A percentile compares a stretch with the other conserved stretches of the same genome.
phyloP scores from a whole-genome alignment of 2,113 vertebrate genomes.

The Lepus americanus region DNA sequence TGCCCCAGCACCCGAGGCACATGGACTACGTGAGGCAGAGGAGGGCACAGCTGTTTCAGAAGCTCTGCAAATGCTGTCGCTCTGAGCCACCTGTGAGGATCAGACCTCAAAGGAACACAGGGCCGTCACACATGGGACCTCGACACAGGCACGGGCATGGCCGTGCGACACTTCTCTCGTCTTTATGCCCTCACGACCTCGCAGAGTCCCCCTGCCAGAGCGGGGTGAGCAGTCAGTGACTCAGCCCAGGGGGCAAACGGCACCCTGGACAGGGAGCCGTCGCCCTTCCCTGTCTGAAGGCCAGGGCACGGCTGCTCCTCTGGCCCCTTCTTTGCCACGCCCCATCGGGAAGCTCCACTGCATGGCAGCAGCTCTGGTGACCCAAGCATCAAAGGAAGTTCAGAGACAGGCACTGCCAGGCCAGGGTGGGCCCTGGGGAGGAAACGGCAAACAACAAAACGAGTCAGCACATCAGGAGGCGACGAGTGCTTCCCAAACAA shows the following conservation, averaged over 20 bases:
- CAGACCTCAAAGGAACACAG: not conserved
- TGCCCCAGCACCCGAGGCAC: not conserved
- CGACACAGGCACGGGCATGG: not conserved
- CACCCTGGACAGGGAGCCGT: not conserved
- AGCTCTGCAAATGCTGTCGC: not conserved
- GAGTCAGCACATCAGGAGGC: not conserved
- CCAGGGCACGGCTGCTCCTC: not conserved
- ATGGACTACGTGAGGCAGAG: not conserved
- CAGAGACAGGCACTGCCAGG: not conserved
- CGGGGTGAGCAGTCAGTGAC: not conserved
- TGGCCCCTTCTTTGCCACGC: not conserved
- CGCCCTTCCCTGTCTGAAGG: not conserved
- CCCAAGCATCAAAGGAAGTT: no score
- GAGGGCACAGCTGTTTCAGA: not conserved
- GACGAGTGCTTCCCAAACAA: not conserved
- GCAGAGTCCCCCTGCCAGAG: no score
- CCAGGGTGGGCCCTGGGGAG: not conserved
- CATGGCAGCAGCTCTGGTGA: not conserved
- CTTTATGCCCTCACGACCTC: not conserved
- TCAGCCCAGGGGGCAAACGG: not conserved
- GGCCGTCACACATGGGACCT: not conserved
- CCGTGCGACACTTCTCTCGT: not conserved
- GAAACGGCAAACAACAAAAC: not conserved
- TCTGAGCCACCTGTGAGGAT: not conserved
- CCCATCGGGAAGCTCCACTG: no score